These are phyloP conservation scores for Phthorimaea operculella DNA, from an alignment of 1,140 invertebrate genomes.

Conservation along the genomic window DNA sequence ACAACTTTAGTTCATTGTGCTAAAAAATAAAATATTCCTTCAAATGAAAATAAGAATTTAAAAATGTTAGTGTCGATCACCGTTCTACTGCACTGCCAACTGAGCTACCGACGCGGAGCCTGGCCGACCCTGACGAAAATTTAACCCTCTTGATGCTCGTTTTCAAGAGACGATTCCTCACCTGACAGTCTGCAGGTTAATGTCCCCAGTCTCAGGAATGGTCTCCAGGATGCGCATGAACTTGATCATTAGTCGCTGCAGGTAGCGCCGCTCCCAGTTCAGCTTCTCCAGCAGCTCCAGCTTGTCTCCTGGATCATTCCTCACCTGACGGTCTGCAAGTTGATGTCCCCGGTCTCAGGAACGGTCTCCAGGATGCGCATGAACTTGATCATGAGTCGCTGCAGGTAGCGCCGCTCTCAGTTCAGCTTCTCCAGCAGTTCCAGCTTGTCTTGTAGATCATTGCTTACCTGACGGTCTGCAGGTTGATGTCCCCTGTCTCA, in stretches of 20 bases:
- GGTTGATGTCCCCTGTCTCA: slow-evolving; percentile 70
- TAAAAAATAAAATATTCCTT: too few relatives aligned
- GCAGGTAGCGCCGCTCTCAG: slow-evolving; percentile 91
- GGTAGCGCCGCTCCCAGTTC: slow-evolving; percentile 89
- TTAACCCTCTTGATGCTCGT: too few relatives aligned
- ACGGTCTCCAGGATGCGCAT: slow-evolving; percentile 84
- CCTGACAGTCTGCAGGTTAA: slow-evolving; percentile 68
- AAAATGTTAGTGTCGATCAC: too few relatives aligned
- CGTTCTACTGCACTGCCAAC: too few relatives aligned
- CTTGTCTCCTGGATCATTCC: slow-evolving; percentile 73
- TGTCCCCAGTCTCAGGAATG: slow-evolving; percentile 75
- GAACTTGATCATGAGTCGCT: slow-evolving; percentile 92
- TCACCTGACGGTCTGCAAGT: slow-evolving; percentile 67
- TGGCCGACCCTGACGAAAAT: too few relatives aligned
- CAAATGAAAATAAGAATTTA: too few relatives aligned
- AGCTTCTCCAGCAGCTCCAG: slow-evolving; percentile 77
- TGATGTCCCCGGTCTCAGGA: slow-evolving; percentile 71
- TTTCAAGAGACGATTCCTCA: too few relatives aligned
- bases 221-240: slow-evolving; percentile 87
- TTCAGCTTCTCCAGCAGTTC: slow-evolving; percentile 77
- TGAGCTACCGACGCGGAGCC: too few relatives aligned
- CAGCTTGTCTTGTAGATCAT: slow-evolving; percentile 80
- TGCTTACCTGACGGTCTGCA: slow-evolving; percentile 69
- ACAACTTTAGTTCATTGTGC: too few relatives aligned
- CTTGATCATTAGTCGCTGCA: slow-evolving; percentile 89